Conservation (phyloP, 2,797 vertebrate genomes). For the Notoglanidium macrostoma region DNA sequence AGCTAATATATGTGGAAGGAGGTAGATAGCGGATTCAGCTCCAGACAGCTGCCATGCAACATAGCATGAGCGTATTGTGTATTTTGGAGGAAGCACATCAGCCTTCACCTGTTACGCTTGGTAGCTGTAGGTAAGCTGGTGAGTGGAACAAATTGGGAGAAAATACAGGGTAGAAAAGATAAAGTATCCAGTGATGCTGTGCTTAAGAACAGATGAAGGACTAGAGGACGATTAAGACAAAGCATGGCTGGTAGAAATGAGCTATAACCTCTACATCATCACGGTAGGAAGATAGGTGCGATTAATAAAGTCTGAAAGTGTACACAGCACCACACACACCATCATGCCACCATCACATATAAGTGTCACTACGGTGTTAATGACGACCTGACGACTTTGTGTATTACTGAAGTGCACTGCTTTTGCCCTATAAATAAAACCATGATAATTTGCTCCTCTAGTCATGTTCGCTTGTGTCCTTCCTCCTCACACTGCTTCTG, state of each 20-base stretch:
- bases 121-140: neutral
- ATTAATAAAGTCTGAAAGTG: neutral
- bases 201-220: neutral
- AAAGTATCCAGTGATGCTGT: neutral
- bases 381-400: neutral
- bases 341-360: neutral
- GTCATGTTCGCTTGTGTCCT: slow-evolving; percentile 10
- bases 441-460: neutral
- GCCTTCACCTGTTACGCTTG: neutral
- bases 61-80: neutral
- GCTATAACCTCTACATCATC: neutral
- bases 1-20: neutral
- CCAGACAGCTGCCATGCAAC: neutral
- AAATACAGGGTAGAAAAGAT: neutral
- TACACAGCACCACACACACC: neutral
- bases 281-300: neutral
- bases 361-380: neutral
- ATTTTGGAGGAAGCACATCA: neutral
- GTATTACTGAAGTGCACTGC: neutral
- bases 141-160: neutral
- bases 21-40: neutral
- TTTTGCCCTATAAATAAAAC: neutral
- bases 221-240: neutral
- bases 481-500: slow-evolving; percentile 16
- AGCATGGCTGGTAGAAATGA: neutral